Conservation (phyloP, 53 echinoderm and acorn worm species). For the Antedon mediterranea region DNA sequence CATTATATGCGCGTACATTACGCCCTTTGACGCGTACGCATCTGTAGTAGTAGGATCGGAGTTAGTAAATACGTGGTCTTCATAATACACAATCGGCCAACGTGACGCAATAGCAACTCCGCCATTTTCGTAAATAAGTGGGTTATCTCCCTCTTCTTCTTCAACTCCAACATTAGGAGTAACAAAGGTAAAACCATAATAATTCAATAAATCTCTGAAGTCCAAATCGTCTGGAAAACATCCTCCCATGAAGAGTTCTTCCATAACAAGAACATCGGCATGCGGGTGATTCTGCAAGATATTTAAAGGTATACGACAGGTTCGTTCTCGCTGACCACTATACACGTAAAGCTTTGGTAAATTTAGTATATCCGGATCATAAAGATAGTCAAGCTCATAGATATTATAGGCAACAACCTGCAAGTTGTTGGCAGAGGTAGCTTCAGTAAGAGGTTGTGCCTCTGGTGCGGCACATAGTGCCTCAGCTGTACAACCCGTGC, state of each 20-base stretch:
- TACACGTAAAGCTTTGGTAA: not conserved
- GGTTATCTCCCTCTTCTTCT: not conserved
- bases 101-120: constrained; percentile 6
- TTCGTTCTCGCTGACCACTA: not conserved
- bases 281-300: not conserved
- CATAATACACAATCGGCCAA: constrained; percentile 10
- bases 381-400: not conserved
- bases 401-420: constrained; percentile 2
- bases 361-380: not conserved
- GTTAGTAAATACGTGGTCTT: not conserved
- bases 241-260: constrained; percentile 1
- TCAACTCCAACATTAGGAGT: not conserved
- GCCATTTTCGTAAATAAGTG: not conserved
- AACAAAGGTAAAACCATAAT: constrained; percentile 1
- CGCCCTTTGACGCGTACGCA: not conserved
- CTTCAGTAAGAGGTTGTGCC: not conserved
- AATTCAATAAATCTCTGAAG: not conserved
- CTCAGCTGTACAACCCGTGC: constrained; percentile 10
- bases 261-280: not conserved
- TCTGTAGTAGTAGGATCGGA: not conserved
- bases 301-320: constrained; percentile 1
- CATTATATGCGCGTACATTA: constrained; percentile 3
- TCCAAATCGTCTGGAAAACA: not conserved
- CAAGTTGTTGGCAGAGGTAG: not conserved
- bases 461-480: not conserved